Evolutionary conservation across 2,113 vertebrate species (phyloP).

Genomic region (Mobula hypostoma): DNA sequence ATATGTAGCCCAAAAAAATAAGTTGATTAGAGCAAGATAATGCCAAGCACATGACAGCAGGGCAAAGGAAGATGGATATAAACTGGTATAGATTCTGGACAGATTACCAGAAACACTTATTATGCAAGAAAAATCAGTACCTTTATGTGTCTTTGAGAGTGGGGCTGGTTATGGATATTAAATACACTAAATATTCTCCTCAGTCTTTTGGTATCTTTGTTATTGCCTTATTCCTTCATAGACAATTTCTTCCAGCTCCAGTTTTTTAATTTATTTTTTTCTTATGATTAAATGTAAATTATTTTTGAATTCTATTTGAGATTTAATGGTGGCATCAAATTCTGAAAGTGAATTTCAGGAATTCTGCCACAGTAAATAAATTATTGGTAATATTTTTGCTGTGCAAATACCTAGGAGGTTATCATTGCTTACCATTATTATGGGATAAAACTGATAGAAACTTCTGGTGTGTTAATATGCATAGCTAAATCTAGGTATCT

Average conservation of each 20-base stretch:
- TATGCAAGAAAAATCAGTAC: not conserved
- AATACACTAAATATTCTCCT: not conserved
- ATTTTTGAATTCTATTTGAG: not conserved
- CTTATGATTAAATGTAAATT: not conserved
- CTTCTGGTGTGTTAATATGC: too few relatives aligned
- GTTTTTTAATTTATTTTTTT: not conserved
- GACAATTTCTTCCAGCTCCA: not conserved
- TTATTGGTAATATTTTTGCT: not conserved
- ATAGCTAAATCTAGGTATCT: too few relatives aligned
- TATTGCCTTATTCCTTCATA: not conserved
- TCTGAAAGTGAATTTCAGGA: not conserved
- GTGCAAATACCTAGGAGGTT: not conserved
- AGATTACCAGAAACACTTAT: not conserved
- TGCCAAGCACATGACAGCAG: not conserved
- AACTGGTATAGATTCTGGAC: not conserved
- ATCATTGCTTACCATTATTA: too few relatives aligned
- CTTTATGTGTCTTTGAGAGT: not conserved
- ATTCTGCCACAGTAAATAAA: not conserved
- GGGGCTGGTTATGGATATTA: not conserved
- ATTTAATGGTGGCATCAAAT: not conserved
- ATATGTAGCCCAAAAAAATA: too few relatives aligned
- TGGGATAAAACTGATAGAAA: too few relatives aligned
- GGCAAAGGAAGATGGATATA: not conserved
- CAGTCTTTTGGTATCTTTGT: not conserved
- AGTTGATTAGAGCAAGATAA: not conserved